Evolutionary conservation across 1,140 invertebrate species (phyloP).

Genomic region (Drosophila seguyi): DNA sequence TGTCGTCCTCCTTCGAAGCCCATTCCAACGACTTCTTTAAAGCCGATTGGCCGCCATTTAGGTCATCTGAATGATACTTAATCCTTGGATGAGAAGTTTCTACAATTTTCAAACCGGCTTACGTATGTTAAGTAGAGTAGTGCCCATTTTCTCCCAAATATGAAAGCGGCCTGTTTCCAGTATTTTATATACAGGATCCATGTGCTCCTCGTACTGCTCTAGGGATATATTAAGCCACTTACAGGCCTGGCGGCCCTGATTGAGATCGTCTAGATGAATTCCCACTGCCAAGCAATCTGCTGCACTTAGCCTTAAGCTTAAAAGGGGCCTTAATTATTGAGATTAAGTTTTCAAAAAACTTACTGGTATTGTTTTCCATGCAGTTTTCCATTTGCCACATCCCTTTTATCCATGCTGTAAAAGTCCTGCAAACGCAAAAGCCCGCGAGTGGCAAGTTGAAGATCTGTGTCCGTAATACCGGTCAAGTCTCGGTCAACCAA

Average conservation of each 20-base stretch:
- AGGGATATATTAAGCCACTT: conserved; percentile 46
- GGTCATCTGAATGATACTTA: conserved; percentile 2
- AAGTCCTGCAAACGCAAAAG: conserved; percentile 21
- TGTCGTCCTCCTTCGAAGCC: conserved; percentile 3
- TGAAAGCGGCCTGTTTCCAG: conserved; percentile 17
- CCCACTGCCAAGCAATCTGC: conserved; percentile 49
- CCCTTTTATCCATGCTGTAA: conserved; percentile 28
- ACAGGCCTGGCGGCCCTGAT: not conserved
- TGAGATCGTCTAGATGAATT: conserved; percentile 1
- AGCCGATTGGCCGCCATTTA: not conserved
- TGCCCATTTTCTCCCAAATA: conserved; percentile 31
- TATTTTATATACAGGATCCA: conserved; percentile 30
- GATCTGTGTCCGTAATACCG: conserved; percentile 15
- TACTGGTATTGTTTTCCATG: conserved; percentile 41
- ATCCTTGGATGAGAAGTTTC: too few species aligned
- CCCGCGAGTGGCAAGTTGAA: conserved; percentile 1
- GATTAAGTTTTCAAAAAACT: not conserved
- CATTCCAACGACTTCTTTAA: not conserved
- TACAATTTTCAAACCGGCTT: not conserved
- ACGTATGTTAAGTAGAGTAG: conserved; percentile 8
- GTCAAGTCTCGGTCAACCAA: conserved; percentile 20
- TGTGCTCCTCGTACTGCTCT: conserved; percentile 15
- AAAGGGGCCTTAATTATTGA: not conserved
- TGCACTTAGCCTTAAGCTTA: conserved; percentile 33
- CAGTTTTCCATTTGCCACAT: conserved; percentile 45